Percentiles rank a stretch among this genome's conserved stretches.
These are phyloP conservation scores for Siniperca scherzeri DNA, from an alignment of 2,797 vertebrate species.

Conservation along the genomic window DNA sequence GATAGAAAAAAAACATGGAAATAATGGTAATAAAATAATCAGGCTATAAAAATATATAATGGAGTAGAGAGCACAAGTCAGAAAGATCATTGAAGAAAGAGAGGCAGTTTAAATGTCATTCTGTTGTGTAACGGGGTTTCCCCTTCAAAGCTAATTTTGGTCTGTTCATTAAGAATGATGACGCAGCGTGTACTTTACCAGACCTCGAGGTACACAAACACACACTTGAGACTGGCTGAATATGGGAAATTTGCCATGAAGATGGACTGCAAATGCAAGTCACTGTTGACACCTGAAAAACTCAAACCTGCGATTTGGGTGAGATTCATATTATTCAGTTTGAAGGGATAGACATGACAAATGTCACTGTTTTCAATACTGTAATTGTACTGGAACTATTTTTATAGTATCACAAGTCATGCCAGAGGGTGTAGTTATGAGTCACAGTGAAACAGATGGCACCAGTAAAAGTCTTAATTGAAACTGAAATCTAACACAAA, in stretches of 20 bases:
- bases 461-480: background rate
- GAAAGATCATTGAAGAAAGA: slow-evolving; percentile 3
- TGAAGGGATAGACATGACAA: background rate
- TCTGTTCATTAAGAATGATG: slow-evolving; percentile 53
- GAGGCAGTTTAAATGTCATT: slow-evolving; percentile 49
- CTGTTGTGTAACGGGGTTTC: slow-evolving; percentile 52
- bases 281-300: background rate
- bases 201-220: slow-evolving; percentile 23
- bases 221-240: slow-evolving; percentile 5
- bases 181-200: slow-evolving; percentile 53
- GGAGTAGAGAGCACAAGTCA: background rate
- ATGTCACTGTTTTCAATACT: background rate
- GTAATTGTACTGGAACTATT: background rate
- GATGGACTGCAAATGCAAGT: background rate
- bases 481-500: background rate
- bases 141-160: slow-evolving; percentile 51
- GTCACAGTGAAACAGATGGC: background rate
- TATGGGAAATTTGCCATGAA: background rate
- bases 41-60: background rate
- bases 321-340: background rate
- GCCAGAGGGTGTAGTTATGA: slow-evolving; percentile 2
- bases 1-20: background rate
- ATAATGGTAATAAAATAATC: background rate
- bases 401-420: slow-evolving; percentile 23
- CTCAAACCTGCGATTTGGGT: background rate